Percentiles rank a stretch among this genome's conserved stretches.
Conservation (phyloP, 2,797 vertebrate genomes). For the Dendrocincla tyrannina region DNA sequence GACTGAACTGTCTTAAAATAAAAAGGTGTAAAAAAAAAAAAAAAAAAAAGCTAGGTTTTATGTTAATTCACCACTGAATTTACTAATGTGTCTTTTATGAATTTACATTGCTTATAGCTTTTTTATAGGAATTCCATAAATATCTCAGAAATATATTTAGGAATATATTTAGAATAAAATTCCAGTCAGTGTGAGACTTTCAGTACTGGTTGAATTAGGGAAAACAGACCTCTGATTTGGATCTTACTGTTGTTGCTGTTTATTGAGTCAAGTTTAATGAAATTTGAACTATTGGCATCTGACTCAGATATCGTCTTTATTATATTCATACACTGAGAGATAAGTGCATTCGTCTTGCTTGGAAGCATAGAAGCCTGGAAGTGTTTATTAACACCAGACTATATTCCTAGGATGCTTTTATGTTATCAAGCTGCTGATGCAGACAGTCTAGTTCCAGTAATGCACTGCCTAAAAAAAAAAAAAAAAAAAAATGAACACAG, state of each 20-base stretch:
- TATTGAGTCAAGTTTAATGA: background rate
- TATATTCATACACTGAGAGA: background rate
- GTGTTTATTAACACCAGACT: background rate
- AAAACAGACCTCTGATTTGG: background rate
- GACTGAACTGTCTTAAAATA: background rate
- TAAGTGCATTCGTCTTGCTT: background rate
- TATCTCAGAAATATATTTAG: background rate
- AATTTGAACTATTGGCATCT: background rate
- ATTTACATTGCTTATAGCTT: background rate
- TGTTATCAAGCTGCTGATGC: background rate
- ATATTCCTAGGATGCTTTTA: background rate
- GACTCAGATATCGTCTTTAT: background rate
- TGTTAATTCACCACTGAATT: background rate
- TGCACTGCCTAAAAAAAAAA: background rate
- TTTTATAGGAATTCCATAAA: background rate
- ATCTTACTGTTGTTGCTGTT: background rate
- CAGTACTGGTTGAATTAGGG: background rate
- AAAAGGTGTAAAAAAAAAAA: no score
- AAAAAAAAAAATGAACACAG: background rate
- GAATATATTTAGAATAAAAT: background rate
- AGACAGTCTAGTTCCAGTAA: background rate
- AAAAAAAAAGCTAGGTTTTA: accelerated
- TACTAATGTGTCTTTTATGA: background rate
- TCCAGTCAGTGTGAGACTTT: background rate
- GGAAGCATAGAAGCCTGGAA: background rate